These are phyloP conservation scores for Phyllostomus hastatus DNA, from an alignment of 2,113 vertebrate genomes.

Conservation along the genomic window DNA sequence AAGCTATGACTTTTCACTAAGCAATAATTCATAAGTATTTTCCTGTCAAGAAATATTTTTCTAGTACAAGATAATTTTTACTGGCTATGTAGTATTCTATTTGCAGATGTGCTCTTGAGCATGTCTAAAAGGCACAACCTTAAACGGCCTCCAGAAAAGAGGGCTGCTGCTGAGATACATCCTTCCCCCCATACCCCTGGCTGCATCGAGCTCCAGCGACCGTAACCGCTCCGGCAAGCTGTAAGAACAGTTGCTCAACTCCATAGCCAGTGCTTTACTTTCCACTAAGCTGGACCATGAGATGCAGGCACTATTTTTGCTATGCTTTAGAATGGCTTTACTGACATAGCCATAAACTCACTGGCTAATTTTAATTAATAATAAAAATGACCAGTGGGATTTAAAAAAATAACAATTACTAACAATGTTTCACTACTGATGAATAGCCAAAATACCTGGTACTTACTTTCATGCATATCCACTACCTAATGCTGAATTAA, in stretches of 20 bases:
- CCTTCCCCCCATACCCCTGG: accelerated
- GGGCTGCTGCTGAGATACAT: accelerated
- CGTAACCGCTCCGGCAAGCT: accelerated
- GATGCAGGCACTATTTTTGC: not conserved
- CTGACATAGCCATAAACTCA: not conserved
- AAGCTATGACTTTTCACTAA: not conserved
- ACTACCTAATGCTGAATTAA: not conserved
- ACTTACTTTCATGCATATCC: not conserved
- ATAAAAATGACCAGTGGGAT: not conserved
- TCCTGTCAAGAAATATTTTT: not conserved
- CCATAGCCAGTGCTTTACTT: not conserved
- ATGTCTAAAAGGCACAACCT: not conserved
- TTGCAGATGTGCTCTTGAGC: not conserved
- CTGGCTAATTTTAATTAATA: conserved; percentile 1
- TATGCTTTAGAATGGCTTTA: not conserved
- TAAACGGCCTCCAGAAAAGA: not conserved
- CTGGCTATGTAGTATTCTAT: not conserved
- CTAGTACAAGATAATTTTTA: not conserved
- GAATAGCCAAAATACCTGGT: not conserved
- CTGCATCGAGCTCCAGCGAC: not conserved
- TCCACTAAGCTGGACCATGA: not conserved
- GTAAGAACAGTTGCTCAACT: not conserved
- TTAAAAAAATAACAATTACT: not conserved
- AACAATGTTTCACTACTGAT: not conserved
- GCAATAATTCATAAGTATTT: not conserved